Conservation (phyloP, 2,888 invertebrate genomes). For the Parelbella ahira region DNA sequence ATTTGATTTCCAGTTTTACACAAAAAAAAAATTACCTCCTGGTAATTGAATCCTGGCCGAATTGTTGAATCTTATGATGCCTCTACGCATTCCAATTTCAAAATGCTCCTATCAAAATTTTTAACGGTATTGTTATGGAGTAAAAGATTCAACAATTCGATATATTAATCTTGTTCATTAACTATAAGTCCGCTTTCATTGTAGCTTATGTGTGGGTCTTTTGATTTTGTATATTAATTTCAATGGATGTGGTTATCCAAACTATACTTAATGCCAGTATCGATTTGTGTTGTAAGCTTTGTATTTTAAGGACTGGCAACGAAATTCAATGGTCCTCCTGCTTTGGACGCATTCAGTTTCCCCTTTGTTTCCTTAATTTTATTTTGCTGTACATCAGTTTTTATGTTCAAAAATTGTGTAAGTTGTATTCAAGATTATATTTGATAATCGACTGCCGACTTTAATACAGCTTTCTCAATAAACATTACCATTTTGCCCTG, state of each 20-base stretch:
- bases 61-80: constrained; percentile 5
- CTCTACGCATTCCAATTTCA: too few species aligned
- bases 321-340: constrained; percentile 35
- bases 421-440: constrained; percentile 17
- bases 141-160: constrained; percentile 28
- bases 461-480: constrained; percentile 44
- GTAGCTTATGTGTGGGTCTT: constrained; percentile 63
- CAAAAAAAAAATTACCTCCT: too few species aligned
- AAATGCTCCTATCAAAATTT: too few species aligned
- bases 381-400: constrained; percentile 37
- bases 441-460: neutral
- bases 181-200: constrained; percentile 66
- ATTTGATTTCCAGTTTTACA: too few species aligned
- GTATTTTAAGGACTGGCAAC: constrained; percentile 16
- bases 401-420: constrained; percentile 13
- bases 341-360: constrained; percentile 48
- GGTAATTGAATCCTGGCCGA: too few species aligned
- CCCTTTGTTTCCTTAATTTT: constrained; percentile 37
- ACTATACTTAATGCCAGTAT: constrained; percentile 14
- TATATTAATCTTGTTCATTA: constrained; percentile 29
- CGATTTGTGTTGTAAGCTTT: constrained; percentile 8
- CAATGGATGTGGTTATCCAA: constrained; percentile 12
- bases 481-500: constrained; percentile 23
- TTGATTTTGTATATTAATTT: constrained; percentile 29
- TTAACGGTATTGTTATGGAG: too few species aligned